These are phyloP conservation scores for Vimba vimba DNA, from an alignment of 2,113 vertebrate species.

Conservation along the genomic window DNA sequence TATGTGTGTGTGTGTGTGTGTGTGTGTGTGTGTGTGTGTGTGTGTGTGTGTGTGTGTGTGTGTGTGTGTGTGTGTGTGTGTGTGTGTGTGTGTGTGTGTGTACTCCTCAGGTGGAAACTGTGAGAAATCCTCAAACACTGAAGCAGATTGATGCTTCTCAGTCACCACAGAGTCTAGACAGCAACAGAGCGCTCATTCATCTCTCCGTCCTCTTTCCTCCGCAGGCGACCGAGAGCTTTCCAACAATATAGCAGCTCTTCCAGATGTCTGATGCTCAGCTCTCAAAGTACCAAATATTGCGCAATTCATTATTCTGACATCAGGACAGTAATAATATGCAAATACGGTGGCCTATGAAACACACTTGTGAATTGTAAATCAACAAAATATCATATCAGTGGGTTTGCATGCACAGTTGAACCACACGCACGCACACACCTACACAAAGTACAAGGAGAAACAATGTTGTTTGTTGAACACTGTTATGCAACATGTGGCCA, in stretches of 20 bases:
- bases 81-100: not conserved
- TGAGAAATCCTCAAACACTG: slow-evolving; percentile 24
- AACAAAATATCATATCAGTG: not conserved
- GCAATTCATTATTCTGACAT: not conserved
- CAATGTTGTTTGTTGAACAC: slow-evolving; percentile 9
- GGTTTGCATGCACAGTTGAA: not conserved
- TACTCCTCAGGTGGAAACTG: slow-evolving; percentile 18
- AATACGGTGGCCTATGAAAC: not conserved
- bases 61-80: slow-evolving; percentile 16
- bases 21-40: too few relatives aligned
- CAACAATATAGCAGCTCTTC: not conserved
- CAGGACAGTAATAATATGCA: not conserved
- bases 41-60: slow-evolving; percentile 5
- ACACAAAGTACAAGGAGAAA: slow-evolving; percentile 6
- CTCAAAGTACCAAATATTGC: not conserved
- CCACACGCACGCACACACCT: not conserved
- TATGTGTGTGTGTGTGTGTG: not conserved
- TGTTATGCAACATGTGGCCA: slow-evolving; percentile 33
- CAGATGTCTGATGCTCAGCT: slow-evolving; percentile 16
- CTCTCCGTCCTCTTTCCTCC: slow-evolving; percentile 8
- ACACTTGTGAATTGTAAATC: not conserved
- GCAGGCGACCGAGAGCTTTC: not conserved
- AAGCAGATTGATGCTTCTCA: slow-evolving; percentile 26
- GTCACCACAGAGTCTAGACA: slow-evolving; percentile 34
- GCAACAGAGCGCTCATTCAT: slow-evolving; percentile 24